Evolutionary conservation across 2,113 vertebrate genomes (phyloP).

Genomic region (Erpornis zantholeuca): DNA sequence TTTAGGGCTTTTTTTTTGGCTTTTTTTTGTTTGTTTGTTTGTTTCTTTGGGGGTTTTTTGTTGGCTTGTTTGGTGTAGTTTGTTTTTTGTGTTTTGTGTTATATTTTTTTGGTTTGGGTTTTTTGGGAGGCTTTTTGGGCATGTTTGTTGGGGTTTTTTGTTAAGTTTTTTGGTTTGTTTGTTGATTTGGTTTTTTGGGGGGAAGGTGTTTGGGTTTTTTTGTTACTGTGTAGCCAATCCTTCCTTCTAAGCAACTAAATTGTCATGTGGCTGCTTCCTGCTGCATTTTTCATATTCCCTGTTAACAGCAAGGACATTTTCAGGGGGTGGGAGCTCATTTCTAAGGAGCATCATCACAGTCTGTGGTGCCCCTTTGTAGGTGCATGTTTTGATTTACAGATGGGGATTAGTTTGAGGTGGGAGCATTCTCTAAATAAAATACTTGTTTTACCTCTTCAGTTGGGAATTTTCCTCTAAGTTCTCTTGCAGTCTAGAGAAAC

Average conservation of each 20-base stretch:
- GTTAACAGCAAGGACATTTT: not conserved
- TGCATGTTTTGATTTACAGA: not conserved
- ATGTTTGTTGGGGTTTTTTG: not conserved
- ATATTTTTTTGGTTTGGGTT: not conserved
- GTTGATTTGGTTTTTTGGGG: too few species aligned
- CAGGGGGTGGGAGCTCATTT: fast-evolving
- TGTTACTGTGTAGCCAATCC: not conserved
- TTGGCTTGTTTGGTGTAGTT: not conserved
- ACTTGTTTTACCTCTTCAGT: not conserved
- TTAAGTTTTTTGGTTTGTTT: not conserved
- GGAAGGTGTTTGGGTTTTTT: not conserved
- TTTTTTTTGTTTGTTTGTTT: not conserved
- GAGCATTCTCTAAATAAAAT: not conserved
- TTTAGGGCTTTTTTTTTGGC: too few species aligned
- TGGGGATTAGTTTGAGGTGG: not conserved
- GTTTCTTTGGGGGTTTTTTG: not conserved
- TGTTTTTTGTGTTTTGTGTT: not conserved
- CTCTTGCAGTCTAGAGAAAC: not conserved
- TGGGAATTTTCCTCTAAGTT: not conserved
- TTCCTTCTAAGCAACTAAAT: not conserved
- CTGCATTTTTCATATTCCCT: not conserved
- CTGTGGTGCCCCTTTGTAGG: not conserved
- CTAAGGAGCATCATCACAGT: not conserved
- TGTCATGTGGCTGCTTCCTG: not conserved
- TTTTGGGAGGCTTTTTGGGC: not conserved